Base-by-base conservation (phyloP, 2,888 invertebrate genomes). In the Pelosia muscerda region DNA sequence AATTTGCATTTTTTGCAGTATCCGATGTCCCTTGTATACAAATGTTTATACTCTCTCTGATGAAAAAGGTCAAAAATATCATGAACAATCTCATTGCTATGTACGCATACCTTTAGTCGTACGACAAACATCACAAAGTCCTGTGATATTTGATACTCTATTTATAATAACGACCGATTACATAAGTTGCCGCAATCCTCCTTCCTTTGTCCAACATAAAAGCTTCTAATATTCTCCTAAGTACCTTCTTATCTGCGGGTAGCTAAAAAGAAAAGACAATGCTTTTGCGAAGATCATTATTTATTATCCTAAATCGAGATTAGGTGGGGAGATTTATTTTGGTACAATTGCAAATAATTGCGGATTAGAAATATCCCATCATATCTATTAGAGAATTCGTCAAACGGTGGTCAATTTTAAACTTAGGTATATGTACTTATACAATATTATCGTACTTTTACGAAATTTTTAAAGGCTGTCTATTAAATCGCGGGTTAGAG, bases 271-370 rank as follows among this genome's bases (percentile, higher is more conserved):
- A 31, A 28, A 61, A 57, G 28, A 61, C 61, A 66, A 60, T 31
- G 22, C 34, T n/a, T n/a, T 23, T 61, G 53, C 28, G 53, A 26
- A 63, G 62, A 63, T 67, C 53, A 53, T 62, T 62, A 53, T 62
- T 62, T 53, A 55, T 26, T 31, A 66, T 56, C 61, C 42, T 28
- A 56, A 66, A 54, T 38, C 65, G 34, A 25, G 65, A 66, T 60
- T 26, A 61, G 55, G 38, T 31, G 19, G 53, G 31, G 22, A 59
- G 34, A 54, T 59, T 53, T 53, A 60, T 60, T 26, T 15, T 60
- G 54, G 13, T 13, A 60, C 59, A 22, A 53, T 19, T 31, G 31
- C 22, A 11, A 19, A 65, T 23, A 31, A 34, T 59, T 65, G 25
- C 11, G 13, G 25, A 10, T 11, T 3, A 59, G 15, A 58, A 49